phyloP scores from a whole-genome alignment of 2,113 vertebrate species.

The Pao palembangensis region DNA sequence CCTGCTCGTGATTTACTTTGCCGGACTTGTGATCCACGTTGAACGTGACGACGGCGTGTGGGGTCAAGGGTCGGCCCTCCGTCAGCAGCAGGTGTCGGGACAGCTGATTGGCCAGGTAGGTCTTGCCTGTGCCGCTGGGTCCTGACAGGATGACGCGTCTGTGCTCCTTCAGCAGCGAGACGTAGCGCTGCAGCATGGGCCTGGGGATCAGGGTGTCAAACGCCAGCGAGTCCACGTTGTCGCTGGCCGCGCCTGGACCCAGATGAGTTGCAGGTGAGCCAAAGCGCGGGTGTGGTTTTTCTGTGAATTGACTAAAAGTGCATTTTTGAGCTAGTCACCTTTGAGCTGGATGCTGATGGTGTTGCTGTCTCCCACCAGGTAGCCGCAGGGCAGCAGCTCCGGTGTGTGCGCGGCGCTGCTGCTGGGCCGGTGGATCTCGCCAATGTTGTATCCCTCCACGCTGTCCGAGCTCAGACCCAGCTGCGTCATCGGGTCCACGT shows the following conservation, averaged over 20 bases:
- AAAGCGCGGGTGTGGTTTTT: neutral
- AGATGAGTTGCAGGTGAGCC: neutral
- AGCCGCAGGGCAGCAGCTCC: conserved; percentile 93
- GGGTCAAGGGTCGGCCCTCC: conserved; percentile 81
- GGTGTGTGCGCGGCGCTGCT: conserved; percentile 76
- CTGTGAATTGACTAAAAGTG: too few relatives aligned
- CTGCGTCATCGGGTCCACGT: conserved; percentile 89
- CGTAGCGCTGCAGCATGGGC: conserved; percentile 91
- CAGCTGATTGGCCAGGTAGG: conserved; percentile 89
- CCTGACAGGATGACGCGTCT: conserved; percentile 91
- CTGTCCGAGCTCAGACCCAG: conserved; percentile 92
- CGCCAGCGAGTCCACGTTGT: conserved; percentile 87
- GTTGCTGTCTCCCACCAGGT: conserved; percentile 94
- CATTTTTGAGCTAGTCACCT: conserved; percentile 69
- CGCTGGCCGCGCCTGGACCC: conserved; percentile 78
- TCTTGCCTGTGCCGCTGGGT: conserved; percentile 93
- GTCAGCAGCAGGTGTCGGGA: conserved; percentile 84
- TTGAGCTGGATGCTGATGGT: conserved; percentile 89
- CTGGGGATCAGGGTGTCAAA: conserved; percentile 94
- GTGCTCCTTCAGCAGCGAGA: conserved; percentile 89
- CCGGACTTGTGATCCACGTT: conserved; percentile 98
- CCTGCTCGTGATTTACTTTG: conserved; percentile 76
- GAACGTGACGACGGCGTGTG: conserved; percentile 88
- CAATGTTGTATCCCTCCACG: conserved; percentile 91
- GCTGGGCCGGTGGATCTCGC: conserved; percentile 84